A percentile compares a stretch with the other conserved stretches of the same genome.
Evolutionary conservation across 2,888 invertebrate genomes (phyloP).

Genomic region (Andrena chrysosceles): DNA sequence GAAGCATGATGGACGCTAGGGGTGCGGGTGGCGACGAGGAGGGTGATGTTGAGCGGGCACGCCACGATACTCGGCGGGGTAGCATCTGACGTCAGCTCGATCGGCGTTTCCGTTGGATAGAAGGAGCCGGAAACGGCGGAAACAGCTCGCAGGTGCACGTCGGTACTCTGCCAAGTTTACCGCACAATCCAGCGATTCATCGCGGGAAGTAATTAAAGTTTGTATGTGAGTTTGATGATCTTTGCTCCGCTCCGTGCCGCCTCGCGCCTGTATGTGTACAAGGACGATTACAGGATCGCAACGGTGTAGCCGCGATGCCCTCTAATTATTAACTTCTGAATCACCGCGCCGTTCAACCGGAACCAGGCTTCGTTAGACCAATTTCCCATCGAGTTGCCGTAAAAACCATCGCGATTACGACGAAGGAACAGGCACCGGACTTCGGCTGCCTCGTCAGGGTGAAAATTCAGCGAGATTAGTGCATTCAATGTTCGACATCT

Average conservation of each 20-base stretch:
- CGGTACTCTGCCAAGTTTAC: slow-evolving; percentile 60
- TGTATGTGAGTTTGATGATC: slow-evolving; percentile 58
- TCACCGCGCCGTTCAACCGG: not conserved
- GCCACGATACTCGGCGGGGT: slow-evolving; percentile 31
- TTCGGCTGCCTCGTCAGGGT: not conserved
- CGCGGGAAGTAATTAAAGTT: slow-evolving; percentile 68
- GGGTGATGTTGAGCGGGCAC: slow-evolving; percentile 43
- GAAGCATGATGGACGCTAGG: not conserved
- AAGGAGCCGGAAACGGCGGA: slow-evolving; percentile 49
- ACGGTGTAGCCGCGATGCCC: not conserved
- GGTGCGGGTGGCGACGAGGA: not conserved
- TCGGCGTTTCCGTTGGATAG: slow-evolving; percentile 60
- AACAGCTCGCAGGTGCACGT: slow-evolving; percentile 55
- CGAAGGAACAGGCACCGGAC: not conserved
- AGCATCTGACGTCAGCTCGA: slow-evolving; percentile 60
- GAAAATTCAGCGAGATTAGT: slow-evolving; percentile 20
- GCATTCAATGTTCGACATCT: not conserved
- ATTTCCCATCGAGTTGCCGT: not conserved
- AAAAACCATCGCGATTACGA: not conserved
- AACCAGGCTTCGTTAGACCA: not conserved
- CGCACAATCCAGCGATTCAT: slow-evolving; percentile 65
- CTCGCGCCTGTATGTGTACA: slow-evolving; percentile 19
- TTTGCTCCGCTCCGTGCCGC: slow-evolving; percentile 40
- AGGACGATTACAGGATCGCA: slow-evolving; percentile 37
- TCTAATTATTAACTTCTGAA: slow-evolving; percentile 22